A percentile compares a stretch with the other conserved stretches of the same genome.
phyloP scores from a whole-genome alignment of 1,140 invertebrate species.

The Camponotus vicinus region DNA sequence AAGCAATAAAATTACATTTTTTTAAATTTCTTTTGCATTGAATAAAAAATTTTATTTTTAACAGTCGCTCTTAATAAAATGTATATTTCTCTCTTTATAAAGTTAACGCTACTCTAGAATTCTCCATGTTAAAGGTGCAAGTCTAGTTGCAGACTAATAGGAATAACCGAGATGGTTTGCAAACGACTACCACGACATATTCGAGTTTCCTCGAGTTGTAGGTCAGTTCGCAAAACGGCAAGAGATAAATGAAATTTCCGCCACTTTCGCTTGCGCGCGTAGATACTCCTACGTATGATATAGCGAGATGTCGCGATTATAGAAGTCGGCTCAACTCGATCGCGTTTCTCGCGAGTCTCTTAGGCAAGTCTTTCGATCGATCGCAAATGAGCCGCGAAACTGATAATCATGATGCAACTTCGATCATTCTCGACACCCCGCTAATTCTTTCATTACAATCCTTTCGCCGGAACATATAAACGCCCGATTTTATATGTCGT shows the following conservation, averaged over 20 bases:
- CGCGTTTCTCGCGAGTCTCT: not conserved
- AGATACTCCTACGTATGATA: not conserved
- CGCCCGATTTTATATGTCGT: not conserved
- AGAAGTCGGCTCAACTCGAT: not conserved
- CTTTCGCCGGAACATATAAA: not conserved
- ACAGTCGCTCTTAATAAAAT: not conserved
- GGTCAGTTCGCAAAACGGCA: conserved; percentile 13
- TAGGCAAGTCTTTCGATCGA: not conserved
- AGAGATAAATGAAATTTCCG: conserved; percentile 51
- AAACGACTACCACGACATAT: conserved; percentile 25
- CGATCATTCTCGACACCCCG: not conserved
- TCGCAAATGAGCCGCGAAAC: not conserved
- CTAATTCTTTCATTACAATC: not conserved
- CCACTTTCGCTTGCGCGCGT: conserved; percentile 32
- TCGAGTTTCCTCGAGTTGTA: conserved; percentile 33
- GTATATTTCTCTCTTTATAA: not conserved
- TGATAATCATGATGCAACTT: conserved; percentile 7
- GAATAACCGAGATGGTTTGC: conserved; percentile 1
- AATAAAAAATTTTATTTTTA: not conserved
- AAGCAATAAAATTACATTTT: not conserved
- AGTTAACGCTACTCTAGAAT: not conserved
- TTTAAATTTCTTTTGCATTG: not conserved
- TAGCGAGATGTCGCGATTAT: conserved; percentile 21
- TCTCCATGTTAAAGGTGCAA: not conserved
- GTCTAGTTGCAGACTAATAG: conserved; percentile 10